Conservation (phyloP, 2,797 vertebrate genomes). For the Discoglossus pictus region DNA sequence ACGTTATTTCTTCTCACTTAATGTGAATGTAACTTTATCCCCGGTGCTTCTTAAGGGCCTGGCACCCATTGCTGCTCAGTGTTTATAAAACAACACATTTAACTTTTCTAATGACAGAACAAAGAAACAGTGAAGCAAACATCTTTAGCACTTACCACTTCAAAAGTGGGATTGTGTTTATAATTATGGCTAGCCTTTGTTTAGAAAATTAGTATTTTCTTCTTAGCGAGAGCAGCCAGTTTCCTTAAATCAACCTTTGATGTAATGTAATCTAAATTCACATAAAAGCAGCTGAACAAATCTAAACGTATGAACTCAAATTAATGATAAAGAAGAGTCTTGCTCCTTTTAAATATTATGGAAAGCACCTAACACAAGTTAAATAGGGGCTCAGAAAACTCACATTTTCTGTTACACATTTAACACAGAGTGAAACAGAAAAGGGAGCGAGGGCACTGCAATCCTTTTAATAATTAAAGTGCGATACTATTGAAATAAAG, state of each 20-base stretch:
- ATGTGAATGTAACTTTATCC: constrained; percentile 66
- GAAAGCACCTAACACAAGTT: too few species aligned
- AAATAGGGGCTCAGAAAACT: too few species aligned
- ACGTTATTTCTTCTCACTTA: constrained; percentile 57
- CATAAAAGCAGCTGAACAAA: background rate
- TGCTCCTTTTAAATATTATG: too few species aligned
- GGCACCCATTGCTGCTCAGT: constrained; percentile 59
- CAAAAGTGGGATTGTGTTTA: constrained; percentile 58
- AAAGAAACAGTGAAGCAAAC: constrained; percentile 63
- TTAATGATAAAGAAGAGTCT: too few species aligned
- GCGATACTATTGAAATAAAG: too few species aligned
- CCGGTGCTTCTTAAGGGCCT: constrained; percentile 65
- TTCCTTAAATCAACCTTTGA: constrained; percentile 39
- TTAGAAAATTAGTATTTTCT: constrained; percentile 43
- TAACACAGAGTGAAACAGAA: too few species aligned
- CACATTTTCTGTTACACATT: too few species aligned
- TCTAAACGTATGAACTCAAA: background rate
- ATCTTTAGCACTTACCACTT: constrained; percentile 64
- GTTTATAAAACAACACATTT: constrained; percentile 67
- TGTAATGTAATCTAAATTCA: background rate
- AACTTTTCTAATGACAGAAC: constrained; percentile 63
- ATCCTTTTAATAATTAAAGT: too few species aligned
- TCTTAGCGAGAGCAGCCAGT: constrained; percentile 6
- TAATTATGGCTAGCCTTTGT: constrained; percentile 50
- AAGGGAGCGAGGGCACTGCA: too few species aligned